Evolutionary conservation across 2,888 invertebrate genomes (phyloP), one percentile per base, ranked within the genome.

Genomic region (Tanypteryx hageni): DNA sequence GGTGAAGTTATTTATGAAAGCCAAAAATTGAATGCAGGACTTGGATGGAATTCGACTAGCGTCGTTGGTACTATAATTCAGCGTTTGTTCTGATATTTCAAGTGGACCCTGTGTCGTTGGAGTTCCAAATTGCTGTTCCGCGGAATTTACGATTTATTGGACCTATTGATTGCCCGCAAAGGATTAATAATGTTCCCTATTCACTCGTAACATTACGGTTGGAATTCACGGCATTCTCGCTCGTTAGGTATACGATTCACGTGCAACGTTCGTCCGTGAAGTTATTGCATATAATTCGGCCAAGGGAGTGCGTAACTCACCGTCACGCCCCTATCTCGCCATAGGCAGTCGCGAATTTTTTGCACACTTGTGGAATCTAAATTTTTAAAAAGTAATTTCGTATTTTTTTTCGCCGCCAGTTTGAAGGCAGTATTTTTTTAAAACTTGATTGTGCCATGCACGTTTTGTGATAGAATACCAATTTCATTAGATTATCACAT

Each of bases 291-390:
- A 76, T 4, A 76, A 76, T 76, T 76, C 76, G 76, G 76, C 76
- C 76, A 76, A 76, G 76, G 76, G 76, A 76, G 22, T 10, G 76
- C 76, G 76, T 76, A 22, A 76, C 76, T 68, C 18, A 22, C 68
- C 68, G 68, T 68, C n/a, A 68, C 76, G 27, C 11, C 76, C 27
- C 76, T 22, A 27, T 27, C 76, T 27, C 10, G 22, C 22, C 22
- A 1, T 76, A 22, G 27, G 22, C 22, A 8, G 10, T 76, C 76
- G 27, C 22, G 76, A 76, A 76, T 76, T 76, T 68, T 76, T 76
- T 76, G 76, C 76, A 13, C 76, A 76, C 76, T 76, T 76, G 76
- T 76, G 76, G 76, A 22, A 76, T 76, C 27, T 22, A n/a, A 76
- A 44, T 44, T 44, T 44, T 44, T 44, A 44, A 76, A 27, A 22